Evolutionary conservation across 30 jellyfish, hydroid and myxozoan species (phyloP).

Genomic region (Aurelia sp.): DNA sequence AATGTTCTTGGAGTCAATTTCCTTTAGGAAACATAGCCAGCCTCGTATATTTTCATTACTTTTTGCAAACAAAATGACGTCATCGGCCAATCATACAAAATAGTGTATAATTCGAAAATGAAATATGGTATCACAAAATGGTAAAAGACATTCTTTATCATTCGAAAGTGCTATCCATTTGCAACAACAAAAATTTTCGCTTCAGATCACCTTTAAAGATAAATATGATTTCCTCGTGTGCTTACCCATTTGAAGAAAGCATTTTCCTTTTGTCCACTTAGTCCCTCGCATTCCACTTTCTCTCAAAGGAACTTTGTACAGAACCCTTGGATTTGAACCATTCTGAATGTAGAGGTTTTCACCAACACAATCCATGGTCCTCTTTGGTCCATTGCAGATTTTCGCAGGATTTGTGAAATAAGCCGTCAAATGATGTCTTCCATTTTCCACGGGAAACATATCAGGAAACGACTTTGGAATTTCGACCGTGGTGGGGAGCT

Average conservation of each 20-base stretch:
- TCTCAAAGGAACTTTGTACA: conserved; percentile 51
- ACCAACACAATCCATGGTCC: conserved; percentile 45
- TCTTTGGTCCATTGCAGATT: conserved; percentile 30
- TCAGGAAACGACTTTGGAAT: conserved; percentile 6
- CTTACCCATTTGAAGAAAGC: conserved; percentile 74
- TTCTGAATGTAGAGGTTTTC: conserved; percentile 45
- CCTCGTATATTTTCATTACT: too few species aligned
- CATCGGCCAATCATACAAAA: too few species aligned
- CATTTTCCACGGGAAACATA: conserved; percentile 37
- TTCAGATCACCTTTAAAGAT: too few species aligned
- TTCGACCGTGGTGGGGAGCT: conserved; percentile 19
- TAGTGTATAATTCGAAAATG: too few species aligned
- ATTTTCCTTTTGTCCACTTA: conserved; percentile 75
- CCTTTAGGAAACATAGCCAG: too few species aligned
- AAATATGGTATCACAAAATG: too few species aligned
- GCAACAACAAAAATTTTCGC: too few species aligned
- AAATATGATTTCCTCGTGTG: background rate
- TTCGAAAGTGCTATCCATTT: too few species aligned
- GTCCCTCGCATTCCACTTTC: conserved; percentile 44
- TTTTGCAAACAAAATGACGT: too few species aligned
- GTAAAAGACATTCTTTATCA: too few species aligned
- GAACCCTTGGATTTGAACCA: background rate
- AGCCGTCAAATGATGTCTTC: conserved; percentile 47
- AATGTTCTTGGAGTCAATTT: too few species aligned
- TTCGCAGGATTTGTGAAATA: conserved; percentile 64